Evolutionary conservation across 1,140 invertebrate species (phyloP).

Genomic region (Panagrolaimus sp.): DNA sequence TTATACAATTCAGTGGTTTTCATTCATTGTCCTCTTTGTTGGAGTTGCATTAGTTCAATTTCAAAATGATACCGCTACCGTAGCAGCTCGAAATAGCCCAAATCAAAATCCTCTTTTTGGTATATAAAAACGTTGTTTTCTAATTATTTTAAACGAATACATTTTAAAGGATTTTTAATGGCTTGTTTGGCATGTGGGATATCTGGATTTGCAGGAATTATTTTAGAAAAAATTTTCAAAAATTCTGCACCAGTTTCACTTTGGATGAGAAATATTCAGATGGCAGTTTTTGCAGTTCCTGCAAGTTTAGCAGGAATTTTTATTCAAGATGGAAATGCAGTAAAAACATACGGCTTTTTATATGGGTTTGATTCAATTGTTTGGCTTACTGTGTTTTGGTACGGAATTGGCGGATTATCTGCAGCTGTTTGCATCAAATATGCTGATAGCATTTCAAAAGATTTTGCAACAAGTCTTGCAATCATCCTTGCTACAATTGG

Average conservation of each 20-base stretch:
- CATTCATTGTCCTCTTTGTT: too few relatives aligned
- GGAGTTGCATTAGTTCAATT: too few relatives aligned
- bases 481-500: neutral
- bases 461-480: neutral
- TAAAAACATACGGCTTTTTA: conserved; percentile 59
- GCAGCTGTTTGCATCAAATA: conserved; percentile 61
- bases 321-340: conserved; percentile 43
- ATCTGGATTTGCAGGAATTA: conserved; percentile 92
- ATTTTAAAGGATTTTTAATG: neutral
- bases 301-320: neutral
- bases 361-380: conserved; percentile 59
- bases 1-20: too few relatives aligned
- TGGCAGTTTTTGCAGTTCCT: neutral
- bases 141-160: too few relatives aligned
- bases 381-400: conserved; percentile 54
- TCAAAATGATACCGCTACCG: too few relatives aligned
- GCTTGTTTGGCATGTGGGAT: neutral
- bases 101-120: too few relatives aligned
- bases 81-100: too few relatives aligned
- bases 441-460: conserved; percentile 60
- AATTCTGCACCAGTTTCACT: conserved; percentile 73
- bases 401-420: conserved; percentile 55
- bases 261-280: conserved; percentile 89
- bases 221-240: conserved; percentile 96
- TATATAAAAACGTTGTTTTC: too few relatives aligned